A percentile compares a stretch with the other conserved stretches of the same genome.
Conservation (phyloP, 2,888 invertebrate species). For the Brachyptera putata region DNA sequence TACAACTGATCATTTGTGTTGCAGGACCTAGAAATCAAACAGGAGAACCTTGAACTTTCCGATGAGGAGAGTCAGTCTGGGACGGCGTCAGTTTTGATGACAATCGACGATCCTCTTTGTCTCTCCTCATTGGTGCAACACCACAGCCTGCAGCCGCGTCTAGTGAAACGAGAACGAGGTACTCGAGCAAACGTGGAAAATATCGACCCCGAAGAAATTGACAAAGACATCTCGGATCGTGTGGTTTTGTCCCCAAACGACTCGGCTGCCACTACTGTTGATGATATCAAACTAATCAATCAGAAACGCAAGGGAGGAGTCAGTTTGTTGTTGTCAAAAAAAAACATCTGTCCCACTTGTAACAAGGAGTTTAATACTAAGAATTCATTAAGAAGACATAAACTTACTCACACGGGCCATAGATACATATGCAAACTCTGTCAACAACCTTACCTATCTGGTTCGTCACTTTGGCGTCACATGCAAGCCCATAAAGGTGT, state of each 20-base stretch:
- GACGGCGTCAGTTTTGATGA: no score
- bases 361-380: conserved; percentile 7
- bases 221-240: not conserved
- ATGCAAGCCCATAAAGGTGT: conserved; percentile 1
- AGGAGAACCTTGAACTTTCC: conserved; percentile 53
- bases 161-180: conserved; percentile 3
- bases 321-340: no score
- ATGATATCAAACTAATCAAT: no score
- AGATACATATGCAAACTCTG: not conserved
- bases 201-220: not conserved
- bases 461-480: not conserved
- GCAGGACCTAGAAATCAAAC: conserved; percentile 53
- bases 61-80: conserved; percentile 52
- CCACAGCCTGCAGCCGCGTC: conserved; percentile 44
- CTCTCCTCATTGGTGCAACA: conserved; percentile 51
- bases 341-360: no score
- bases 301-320: no score
- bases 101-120: no score
- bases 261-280: no score
- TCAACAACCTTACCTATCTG: not conserved
- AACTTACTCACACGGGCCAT: not conserved
- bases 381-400: not conserved
- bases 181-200: not conserved
- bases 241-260: no score
- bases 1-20: no score